Conservation (phyloP, 2,113 vertebrate species). For the Irena cyanogastra region DNA sequence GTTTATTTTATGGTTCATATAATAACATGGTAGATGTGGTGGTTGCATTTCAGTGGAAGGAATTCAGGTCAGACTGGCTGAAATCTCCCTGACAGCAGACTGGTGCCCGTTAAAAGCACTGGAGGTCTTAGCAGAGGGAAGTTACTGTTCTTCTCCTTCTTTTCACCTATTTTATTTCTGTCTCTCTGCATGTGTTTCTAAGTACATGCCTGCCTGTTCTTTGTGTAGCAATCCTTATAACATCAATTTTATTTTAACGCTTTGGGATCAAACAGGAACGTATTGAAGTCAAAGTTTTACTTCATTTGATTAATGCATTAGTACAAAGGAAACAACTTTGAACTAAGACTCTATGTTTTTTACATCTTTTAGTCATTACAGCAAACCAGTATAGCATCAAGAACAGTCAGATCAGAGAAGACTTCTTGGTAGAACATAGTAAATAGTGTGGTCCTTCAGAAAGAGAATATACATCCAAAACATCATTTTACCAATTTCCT, state of each 20-base stretch:
- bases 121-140: neutral
- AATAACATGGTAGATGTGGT: neutral
- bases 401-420: neutral
- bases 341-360: neutral
- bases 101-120: neutral
- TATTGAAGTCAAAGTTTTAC: neutral
- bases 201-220: neutral
- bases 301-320: neutral
- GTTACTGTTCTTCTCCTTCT: neutral
- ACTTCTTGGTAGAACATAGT: neutral
- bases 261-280: neutral
- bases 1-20: conserved; percentile 44
- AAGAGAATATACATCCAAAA: neutral
- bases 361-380: neutral
- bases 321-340: neutral
- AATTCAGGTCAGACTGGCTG: conserved; percentile 31
- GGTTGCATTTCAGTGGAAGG: neutral
- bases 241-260: neutral
- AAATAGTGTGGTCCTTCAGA: neutral
- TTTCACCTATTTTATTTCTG: neutral
- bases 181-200: neutral
- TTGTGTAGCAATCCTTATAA: neutral
- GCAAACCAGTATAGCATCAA: neutral
- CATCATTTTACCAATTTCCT: neutral
- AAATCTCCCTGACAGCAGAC: neutral